These are phyloP conservation scores for Drosophila anomalata DNA, from an alignment of 2,888 invertebrate genomes.

Conservation along the genomic window DNA sequence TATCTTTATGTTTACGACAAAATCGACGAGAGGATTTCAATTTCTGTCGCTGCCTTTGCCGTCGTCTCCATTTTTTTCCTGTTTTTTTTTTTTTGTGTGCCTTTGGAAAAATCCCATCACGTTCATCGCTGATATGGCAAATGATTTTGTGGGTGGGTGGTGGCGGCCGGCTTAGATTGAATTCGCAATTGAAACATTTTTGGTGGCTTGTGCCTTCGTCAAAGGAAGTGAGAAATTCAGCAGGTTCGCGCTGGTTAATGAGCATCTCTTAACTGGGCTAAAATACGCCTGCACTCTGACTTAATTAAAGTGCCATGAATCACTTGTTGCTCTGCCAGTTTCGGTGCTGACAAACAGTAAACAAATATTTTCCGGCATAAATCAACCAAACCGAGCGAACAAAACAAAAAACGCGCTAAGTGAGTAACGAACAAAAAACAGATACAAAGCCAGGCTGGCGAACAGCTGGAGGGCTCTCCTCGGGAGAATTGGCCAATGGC, in stretches of 20 bases:
- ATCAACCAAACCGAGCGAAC: conserved; percentile 63
- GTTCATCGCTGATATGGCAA: conserved; percentile 75
- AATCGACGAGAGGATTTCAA: conserved; percentile 64
- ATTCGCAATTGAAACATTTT: conserved; percentile 41
- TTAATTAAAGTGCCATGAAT: conserved; percentile 67
- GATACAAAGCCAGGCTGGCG: conserved; percentile 22
- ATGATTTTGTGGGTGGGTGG: conserved; percentile 40
- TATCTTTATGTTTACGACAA: conserved; percentile 68
- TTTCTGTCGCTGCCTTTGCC: conserved; percentile 40
- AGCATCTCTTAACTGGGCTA: conserved; percentile 26
- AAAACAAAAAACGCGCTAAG: conserved; percentile 60
- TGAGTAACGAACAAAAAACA: conserved; percentile 61
- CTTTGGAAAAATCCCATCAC: conserved; percentile 68
- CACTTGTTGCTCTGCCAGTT: conserved; percentile 64
- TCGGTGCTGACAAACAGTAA: conserved; percentile 43
- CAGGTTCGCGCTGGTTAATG: conserved; percentile 35
- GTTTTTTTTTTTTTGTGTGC: too few species aligned
- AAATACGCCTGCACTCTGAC: conserved; percentile 35
- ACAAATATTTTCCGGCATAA: conserved; percentile 66
- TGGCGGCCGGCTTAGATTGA: conserved; percentile 12
- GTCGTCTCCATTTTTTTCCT: not conserved
- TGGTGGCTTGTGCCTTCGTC: not conserved
- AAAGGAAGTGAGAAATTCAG: conserved; percentile 5
- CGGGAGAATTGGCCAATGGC: conserved; percentile 57
- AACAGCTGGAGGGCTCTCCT: conserved; percentile 69